These are phyloP conservation scores for Gopherus flavomarginatus DNA, from an alignment of 2,113 vertebrate genomes.

Conservation along the genomic window DNA sequence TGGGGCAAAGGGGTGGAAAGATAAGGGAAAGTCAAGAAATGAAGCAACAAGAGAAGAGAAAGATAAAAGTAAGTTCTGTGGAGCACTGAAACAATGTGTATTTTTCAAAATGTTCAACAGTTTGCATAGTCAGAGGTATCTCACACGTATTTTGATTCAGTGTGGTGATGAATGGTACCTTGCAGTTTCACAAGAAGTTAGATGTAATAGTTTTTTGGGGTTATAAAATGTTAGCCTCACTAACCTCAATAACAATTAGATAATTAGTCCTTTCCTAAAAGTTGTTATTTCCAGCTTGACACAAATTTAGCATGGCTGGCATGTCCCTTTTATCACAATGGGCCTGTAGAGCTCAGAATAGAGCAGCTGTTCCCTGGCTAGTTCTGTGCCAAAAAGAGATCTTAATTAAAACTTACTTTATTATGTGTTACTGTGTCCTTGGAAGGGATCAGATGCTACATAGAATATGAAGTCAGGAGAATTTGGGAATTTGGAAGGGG, in stretches of 20 bases:
- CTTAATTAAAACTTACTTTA: conserved; percentile 11
- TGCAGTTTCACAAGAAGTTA: not conserved
- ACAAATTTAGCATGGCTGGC: not conserved
- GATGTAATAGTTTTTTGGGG: not conserved
- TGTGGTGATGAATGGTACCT: not conserved
- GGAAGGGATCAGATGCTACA: not conserved
- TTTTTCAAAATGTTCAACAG: not conserved
- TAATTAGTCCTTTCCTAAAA: not conserved
- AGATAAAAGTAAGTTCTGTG: not conserved
- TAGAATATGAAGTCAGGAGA: not conserved
- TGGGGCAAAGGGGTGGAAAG: not conserved
- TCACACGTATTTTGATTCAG: not conserved
- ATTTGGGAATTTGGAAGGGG: not conserved
- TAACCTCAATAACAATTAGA: not conserved
- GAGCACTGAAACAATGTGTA: not conserved
- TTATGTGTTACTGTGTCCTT: not conserved
- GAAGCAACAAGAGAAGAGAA: not conserved
- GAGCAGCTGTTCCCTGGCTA: conserved; percentile 14
- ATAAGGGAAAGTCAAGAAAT: not conserved
- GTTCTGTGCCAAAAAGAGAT: not conserved
- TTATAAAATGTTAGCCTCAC: not conserved
- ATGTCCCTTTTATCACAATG: not conserved
- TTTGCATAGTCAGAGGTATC: not conserved
- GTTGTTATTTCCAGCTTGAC: not conserved
- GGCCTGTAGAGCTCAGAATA: not conserved